phyloP scores from a whole-genome alignment of 2,888 invertebrate genomes.

The Diaphora mendica region DNA sequence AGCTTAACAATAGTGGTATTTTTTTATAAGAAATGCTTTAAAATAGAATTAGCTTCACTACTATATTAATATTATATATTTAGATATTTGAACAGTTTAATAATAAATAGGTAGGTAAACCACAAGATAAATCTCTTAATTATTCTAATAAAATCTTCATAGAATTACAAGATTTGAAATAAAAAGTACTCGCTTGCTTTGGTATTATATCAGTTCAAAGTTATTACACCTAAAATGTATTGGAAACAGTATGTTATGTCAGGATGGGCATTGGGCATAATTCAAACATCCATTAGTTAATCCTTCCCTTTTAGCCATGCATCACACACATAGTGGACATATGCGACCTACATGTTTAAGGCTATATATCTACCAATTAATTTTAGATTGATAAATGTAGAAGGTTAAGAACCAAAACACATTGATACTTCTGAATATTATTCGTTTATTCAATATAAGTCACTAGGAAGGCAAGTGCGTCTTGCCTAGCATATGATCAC shows the following conservation, averaged over 20 bases:
- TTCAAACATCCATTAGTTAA: not conserved
- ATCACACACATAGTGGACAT: not conserved
- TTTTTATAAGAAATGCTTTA: not conserved
- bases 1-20: not conserved
- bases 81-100: no score
- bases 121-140: no score
- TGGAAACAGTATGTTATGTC: not conserved
- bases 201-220: not conserved
- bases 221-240: not conserved
- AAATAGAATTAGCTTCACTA: not conserved
- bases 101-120: no score
- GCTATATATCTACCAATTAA: not conserved
- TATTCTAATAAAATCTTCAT: not conserved
- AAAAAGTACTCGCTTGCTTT: no score
- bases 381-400: not conserved
- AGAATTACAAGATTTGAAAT: not conserved
- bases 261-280: not conserved
- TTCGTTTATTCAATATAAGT: no score
- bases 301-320: not conserved
- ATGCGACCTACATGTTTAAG: no score
- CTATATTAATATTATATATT: no score
- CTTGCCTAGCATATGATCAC: no score
- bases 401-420: no score
- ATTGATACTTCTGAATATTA: no score
- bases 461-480: no score